phyloP scores from a whole-genome alignment of 2,113 vertebrate species.

The Cyrtonyx montezumae region DNA sequence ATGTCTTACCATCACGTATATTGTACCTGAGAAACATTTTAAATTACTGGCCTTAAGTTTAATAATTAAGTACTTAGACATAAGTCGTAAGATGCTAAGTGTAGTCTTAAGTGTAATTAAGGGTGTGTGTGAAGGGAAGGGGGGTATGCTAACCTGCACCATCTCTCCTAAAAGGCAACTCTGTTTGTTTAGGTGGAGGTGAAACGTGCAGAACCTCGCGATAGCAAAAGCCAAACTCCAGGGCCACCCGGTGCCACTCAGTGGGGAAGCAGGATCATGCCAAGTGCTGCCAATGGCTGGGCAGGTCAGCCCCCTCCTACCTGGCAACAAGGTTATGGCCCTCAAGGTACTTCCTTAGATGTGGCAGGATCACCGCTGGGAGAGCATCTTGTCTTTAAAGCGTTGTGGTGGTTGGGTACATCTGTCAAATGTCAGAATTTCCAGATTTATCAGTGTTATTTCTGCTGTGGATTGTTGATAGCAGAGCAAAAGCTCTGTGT shows the following conservation, averaged over 20 bases:
- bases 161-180: slow-evolving; percentile 76
- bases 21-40: slow-evolving; percentile 96
- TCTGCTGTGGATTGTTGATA: background rate
- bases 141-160: slow-evolving; percentile 43
- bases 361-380: rapidly evolving
- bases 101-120: slow-evolving; percentile 77
- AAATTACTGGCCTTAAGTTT: slow-evolving; percentile 82
- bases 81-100: slow-evolving; percentile 86
- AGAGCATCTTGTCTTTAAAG: background rate
- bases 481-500: background rate
- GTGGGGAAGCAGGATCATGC: slow-evolving; percentile 94
- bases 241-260: slow-evolving; percentile 91
- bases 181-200: slow-evolving; percentile 97
- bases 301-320: slow-evolving; percentile 92
- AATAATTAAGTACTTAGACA: slow-evolving; percentile 81
- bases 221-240: slow-evolving; percentile 91
- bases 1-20: slow-evolving; percentile 38
- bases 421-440: rapidly evolving
- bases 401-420: rapidly evolving
- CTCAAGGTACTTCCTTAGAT: slow-evolving; percentile 85
- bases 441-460: rapidly evolving
- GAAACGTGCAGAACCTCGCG: slow-evolving; percentile 96
- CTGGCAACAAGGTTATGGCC: slow-evolving; percentile 95
- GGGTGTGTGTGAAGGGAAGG: slow-evolving; percentile 83
- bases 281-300: slow-evolving; percentile 97